phyloP scores from a whole-genome alignment of 2,888 invertebrate species.

The Camponotus fellah region DNA sequence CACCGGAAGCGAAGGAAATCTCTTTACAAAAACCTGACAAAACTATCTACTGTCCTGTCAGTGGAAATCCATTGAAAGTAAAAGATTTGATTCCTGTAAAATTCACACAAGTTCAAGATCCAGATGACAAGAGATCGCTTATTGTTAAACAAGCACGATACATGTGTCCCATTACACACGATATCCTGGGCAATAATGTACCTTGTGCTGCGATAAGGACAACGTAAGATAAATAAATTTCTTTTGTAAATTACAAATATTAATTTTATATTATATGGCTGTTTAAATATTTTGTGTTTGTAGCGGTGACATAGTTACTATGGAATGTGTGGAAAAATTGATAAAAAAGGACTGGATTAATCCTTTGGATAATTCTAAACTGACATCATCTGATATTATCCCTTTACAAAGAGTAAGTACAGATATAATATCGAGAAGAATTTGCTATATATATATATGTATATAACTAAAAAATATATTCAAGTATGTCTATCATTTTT shows the following conservation, averaged over 20 bases:
- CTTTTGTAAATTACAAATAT: not conserved
- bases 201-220: slow-evolving; percentile 97
- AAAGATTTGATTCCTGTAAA: slow-evolving; percentile 97
- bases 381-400: slow-evolving; percentile 97
- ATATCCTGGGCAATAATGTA: slow-evolving; percentile 97
- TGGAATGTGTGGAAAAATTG: slow-evolving; percentile 98
- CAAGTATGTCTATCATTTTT: slow-evolving; percentile 73
- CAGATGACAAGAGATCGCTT: slow-evolving; percentile 94
- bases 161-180: slow-evolving; percentile 99
- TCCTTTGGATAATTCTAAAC: slow-evolving; percentile 94
- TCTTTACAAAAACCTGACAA: slow-evolving; percentile 92
- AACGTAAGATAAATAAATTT: slow-evolving; percentile 89
- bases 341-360: slow-evolving; percentile 99
- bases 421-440: slow-evolving; percentile 32
- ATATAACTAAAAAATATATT: not conserved
- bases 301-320: slow-evolving; percentile 97
- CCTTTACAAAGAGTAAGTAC: slow-evolving; percentile 92
- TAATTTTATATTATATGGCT: not conserved
- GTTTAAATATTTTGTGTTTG: slow-evolving; percentile 78
- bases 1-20: slow-evolving; percentile 93
- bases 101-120: slow-evolving; percentile 96
- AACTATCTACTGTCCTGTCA: slow-evolving; percentile 94
- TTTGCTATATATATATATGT: not conserved
- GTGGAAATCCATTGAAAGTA: slow-evolving; percentile 93
- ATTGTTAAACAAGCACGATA: slow-evolving; percentile 97